phyloP scores from a whole-genome alignment of 2,888 invertebrate genomes.

The Amphipyra berbera region DNA sequence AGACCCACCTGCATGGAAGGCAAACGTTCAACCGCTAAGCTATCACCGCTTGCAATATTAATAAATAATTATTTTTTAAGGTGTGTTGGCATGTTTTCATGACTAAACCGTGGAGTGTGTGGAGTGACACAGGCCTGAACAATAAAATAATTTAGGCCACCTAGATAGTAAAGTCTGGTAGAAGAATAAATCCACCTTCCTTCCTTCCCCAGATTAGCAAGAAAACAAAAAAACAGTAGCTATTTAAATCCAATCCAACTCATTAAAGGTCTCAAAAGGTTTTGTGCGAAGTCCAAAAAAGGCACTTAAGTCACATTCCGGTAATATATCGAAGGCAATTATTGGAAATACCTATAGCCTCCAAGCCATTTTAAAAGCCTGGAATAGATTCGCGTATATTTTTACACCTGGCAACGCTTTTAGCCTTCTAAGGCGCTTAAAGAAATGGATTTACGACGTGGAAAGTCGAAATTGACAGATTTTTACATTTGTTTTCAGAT shows the following conservation, averaged over 20 bases:
- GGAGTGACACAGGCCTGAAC: too few relatives aligned
- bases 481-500: too few relatives aligned
- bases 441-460: constrained; percentile 11
- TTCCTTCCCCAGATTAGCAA: constrained; percentile 5
- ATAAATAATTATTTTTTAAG: too few relatives aligned
- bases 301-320: constrained; percentile 45
- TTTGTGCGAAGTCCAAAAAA: constrained; percentile 35
- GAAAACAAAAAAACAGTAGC: constrained; percentile 30
- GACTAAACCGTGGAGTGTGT: too few relatives aligned
- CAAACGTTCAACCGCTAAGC: too few relatives aligned
- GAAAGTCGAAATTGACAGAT: too few relatives aligned
- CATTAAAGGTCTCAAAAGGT: constrained; percentile 43
- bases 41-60: too few relatives aligned
- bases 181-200: background rate
- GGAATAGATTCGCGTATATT: constrained; percentile 26
- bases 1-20: too few relatives aligned
- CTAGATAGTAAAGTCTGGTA: background rate
- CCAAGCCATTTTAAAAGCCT: constrained; percentile 38
- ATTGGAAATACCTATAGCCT: constrained; percentile 34
- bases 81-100: too few relatives aligned
- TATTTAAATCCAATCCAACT: constrained; percentile 47
- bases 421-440: constrained; percentile 22
- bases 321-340: constrained; percentile 52
- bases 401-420: constrained; percentile 51
- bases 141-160: background rate